A percentile compares a stretch with the other conserved stretches of the same genome.
Evolutionary conservation across 1,140 invertebrate species (phyloP).

Genomic region (Drosophila tsacasi): DNA sequence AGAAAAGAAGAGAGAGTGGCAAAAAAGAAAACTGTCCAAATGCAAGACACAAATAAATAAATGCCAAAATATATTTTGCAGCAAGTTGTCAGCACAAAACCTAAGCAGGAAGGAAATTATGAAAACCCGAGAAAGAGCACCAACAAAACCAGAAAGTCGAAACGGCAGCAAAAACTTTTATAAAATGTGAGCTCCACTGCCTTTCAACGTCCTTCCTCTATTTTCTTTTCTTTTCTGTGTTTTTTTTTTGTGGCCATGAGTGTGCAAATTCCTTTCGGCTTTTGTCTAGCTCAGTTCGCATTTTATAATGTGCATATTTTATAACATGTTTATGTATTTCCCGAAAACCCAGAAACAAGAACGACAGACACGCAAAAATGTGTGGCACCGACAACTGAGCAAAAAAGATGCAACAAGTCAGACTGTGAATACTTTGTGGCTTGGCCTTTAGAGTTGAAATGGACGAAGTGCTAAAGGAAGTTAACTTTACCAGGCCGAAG

Average conservation of each 20-base stretch:
- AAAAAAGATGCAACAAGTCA: slow-evolving; percentile 76
- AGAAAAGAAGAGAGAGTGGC: neutral
- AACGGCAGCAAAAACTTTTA: slow-evolving; percentile 41
- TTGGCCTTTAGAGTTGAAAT: neutral
- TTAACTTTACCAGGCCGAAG: neutral
- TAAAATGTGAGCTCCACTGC: slow-evolving; percentile 31
- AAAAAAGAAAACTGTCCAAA: slow-evolving; percentile 70
- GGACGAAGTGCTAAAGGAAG: neutral
- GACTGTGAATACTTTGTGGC: slow-evolving; percentile 12
- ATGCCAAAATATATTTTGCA: slow-evolving; percentile 72
- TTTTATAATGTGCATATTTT: slow-evolving; percentile 82
- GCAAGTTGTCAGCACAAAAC: slow-evolving; percentile 71
- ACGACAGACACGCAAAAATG: slow-evolving; percentile 11
- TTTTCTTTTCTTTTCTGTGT: neutral
- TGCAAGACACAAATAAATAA: slow-evolving; percentile 74
- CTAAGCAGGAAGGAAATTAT: slow-evolving; percentile 74
- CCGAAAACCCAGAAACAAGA: slow-evolving; percentile 40
- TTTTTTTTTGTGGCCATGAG: slow-evolving; percentile 45
- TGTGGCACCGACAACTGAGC: slow-evolving; percentile 23
- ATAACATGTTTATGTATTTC: slow-evolving; percentile 74
- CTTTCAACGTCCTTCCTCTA: slow-evolving; percentile 12
- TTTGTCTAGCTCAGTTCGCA: slow-evolving; percentile 71
- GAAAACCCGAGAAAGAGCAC: slow-evolving; percentile 43
- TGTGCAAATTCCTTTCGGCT: slow-evolving; percentile 76
- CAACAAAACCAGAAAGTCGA: slow-evolving; percentile 22